phyloP scores from a whole-genome alignment of 2,888 invertebrate genomes.

The Colletes collaris region DNA sequence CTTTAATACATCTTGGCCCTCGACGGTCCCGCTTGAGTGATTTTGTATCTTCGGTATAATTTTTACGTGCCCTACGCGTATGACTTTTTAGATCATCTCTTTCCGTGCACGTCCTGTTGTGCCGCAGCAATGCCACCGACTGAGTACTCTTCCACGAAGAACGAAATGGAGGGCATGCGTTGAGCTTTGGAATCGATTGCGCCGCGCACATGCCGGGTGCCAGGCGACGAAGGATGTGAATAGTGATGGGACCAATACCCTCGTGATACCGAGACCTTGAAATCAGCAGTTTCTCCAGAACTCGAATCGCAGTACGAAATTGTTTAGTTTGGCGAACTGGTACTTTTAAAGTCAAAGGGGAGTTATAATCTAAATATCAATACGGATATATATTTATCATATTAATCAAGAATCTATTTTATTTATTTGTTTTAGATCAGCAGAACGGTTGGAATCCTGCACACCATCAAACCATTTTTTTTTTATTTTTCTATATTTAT shows the following conservation, averaged over 20 bases:
- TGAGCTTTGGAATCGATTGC: conserved; percentile 80
- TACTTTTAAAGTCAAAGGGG: too few relatives aligned
- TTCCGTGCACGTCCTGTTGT: conserved; percentile 54
- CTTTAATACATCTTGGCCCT: conserved; percentile 47
- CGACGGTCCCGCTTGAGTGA: background rate
- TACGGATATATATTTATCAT: too few relatives aligned
- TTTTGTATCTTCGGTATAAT: conserved; percentile 10
- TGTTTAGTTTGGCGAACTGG: too few relatives aligned
- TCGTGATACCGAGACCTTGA: conserved; percentile 41
- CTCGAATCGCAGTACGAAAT: background rate
- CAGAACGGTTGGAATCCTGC: too few relatives aligned
- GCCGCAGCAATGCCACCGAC: conserved; percentile 75
- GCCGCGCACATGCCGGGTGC: conserved; percentile 64
- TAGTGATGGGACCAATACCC: conserved; percentile 60
- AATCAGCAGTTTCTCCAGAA: conserved; percentile 9
- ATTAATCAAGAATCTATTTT: too few relatives aligned
- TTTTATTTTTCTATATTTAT: too few relatives aligned
- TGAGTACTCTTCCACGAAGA: conserved; percentile 53
- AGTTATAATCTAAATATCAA: too few relatives aligned
- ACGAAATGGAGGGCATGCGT: conserved; percentile 74
- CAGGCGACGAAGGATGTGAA: conserved; percentile 44
- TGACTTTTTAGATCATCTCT: conserved; percentile 45
- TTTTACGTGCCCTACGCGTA: conserved; percentile 5
- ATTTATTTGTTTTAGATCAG: too few relatives aligned
- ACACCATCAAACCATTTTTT: too few relatives aligned